These are phyloP conservation scores for Corythoichthys haematopterus DNA, from an alignment of 2,113 vertebrate species.

Conservation along the genomic window DNA sequence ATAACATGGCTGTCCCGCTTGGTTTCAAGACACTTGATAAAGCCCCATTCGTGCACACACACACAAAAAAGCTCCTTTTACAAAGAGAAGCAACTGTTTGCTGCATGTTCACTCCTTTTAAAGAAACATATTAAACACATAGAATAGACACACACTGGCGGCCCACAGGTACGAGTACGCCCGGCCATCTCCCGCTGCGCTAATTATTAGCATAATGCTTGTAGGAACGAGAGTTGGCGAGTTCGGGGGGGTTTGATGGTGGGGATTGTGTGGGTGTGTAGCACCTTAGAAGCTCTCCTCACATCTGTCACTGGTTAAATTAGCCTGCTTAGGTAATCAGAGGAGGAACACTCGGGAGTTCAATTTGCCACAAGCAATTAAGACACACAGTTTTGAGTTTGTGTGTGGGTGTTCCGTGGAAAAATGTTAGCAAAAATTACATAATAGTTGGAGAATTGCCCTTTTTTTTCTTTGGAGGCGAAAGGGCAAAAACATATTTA, in stretches of 20 bases:
- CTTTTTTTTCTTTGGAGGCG: too few species aligned
- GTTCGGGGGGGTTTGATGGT: slow-evolving; percentile 25
- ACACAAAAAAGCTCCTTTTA: slow-evolving; percentile 29
- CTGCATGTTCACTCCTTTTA: slow-evolving; percentile 11
- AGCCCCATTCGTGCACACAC: slow-evolving; percentile 34
- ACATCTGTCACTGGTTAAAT: slow-evolving; percentile 77
- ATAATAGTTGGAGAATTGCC: background rate
- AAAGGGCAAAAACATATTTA: too few species aligned
- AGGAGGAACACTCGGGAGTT: slow-evolving; percentile 31
- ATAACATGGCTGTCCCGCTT: slow-evolving; percentile 58
- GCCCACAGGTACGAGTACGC: slow-evolving; percentile 37
- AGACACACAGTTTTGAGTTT: slow-evolving; percentile 32
- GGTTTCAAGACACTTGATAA: slow-evolving; percentile 73
- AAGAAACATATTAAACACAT: slow-evolving; percentile 18
- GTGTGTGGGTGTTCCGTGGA: background rate
- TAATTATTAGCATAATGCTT: slow-evolving; percentile 79
- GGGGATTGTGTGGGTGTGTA: slow-evolving; percentile 43
- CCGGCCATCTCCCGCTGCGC: slow-evolving; percentile 58
- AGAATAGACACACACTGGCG: slow-evolving; percentile 21
- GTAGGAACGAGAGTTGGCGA: slow-evolving; percentile 42
- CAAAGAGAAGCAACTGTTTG: slow-evolving; percentile 26
- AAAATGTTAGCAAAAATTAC: background rate
- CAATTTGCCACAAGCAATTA: slow-evolving; percentile 26
- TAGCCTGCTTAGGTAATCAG: slow-evolving; percentile 58
- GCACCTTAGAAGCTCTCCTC: slow-evolving; percentile 49